Conservation (phyloP, 2,113 vertebrate species). For the Redunca redunca region DNA sequence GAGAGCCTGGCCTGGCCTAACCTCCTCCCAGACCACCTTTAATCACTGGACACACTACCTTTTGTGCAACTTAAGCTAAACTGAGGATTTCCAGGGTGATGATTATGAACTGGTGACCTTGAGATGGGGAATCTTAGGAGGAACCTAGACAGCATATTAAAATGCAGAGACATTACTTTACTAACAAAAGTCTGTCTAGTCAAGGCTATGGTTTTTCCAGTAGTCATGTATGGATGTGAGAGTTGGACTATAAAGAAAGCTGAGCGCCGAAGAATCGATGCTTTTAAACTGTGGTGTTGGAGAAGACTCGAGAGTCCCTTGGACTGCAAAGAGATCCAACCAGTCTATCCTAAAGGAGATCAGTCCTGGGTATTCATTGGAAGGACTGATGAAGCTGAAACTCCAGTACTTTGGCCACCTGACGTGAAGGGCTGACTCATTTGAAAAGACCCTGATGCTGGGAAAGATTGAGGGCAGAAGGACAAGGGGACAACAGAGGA, state of each 20-base stretch:
- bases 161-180: background rate
- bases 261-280: background rate
- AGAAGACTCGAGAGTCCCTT: background rate
- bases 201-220: background rate
- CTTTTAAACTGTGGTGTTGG: background rate
- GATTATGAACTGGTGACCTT: background rate
- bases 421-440: background rate
- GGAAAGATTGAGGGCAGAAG: background rate
- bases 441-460: background rate
- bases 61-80: background rate
- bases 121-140: background rate
- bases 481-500: background rate
- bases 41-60: background rate
- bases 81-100: background rate
- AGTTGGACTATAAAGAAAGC: background rate
- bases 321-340: background rate
- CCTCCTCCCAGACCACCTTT: background rate
- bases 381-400: background rate
- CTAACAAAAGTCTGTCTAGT: background rate
- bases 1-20: background rate
- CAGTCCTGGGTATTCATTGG: background rate
- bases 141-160: background rate
- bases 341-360: background rate
- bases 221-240: background rate
- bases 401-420: background rate